Evolutionary conservation across 2,888 invertebrate species (phyloP).

Genomic region (Morpho helenor): DNA sequence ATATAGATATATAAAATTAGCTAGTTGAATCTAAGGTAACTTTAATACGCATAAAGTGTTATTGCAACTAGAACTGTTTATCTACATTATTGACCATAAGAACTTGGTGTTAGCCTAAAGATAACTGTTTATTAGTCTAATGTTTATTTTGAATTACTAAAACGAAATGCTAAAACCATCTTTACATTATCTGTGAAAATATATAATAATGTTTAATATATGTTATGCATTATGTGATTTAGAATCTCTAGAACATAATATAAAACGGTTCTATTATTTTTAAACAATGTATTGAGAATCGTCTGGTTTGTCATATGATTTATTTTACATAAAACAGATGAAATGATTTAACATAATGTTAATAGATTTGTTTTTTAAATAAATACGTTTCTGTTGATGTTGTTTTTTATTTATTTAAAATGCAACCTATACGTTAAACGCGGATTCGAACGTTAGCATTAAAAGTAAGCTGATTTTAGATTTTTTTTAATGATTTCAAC

Average conservation of each 20-base stretch:
- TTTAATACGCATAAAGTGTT: no score
- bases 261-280: conserved; percentile 8
- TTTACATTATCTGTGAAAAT: not conserved
- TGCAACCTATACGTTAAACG: not conserved
- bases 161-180: no score
- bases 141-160: no score
- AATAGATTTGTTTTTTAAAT: conserved; percentile 16
- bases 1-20: no score
- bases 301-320: not conserved
- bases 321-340: conserved; percentile 1
- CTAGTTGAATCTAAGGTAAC: no score
- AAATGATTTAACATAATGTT: conserved; percentile 10
- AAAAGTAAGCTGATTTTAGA: no score
- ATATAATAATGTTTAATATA: not conserved
- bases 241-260: conserved; percentile 2
- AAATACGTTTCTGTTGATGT: conserved; percentile 13
- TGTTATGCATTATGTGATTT: conserved; percentile 3
- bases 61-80: no score
- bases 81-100: no score
- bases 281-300: not conserved
- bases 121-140: no score
- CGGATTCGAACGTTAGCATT: no score
- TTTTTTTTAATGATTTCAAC: no score
- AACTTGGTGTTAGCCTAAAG: no score
- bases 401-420: conserved; percentile 2